These are phyloP conservation scores for Nothura maculosa DNA, from an alignment of 2,797 vertebrate species.

Conservation along the genomic window DNA sequence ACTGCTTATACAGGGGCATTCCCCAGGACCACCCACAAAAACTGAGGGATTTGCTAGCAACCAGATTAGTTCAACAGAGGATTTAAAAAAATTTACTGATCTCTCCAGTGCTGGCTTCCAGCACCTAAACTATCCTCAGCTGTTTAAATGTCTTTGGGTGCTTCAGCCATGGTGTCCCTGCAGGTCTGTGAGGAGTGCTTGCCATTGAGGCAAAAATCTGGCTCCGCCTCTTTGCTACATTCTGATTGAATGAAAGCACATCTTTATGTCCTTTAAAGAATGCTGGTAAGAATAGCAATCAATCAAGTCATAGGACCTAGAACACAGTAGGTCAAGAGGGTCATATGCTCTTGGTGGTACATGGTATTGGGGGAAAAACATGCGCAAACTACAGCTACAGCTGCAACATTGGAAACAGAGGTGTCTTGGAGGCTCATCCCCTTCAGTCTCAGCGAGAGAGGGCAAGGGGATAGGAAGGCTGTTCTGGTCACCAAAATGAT, in stretches of 20 bases:
- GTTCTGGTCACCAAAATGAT: not conserved
- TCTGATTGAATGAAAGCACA: too few species aligned
- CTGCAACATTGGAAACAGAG: not conserved
- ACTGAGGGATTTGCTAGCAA: not conserved
- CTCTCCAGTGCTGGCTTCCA: not conserved
- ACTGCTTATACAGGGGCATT: not conserved
- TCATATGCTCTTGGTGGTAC: not conserved
- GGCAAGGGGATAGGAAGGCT: not conserved
- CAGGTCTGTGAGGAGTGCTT: rapidly evolving
- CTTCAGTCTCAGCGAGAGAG: not conserved
- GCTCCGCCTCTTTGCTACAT: not conserved
- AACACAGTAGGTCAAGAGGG: not conserved
- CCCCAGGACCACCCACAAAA: not conserved
- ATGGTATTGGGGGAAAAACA: not conserved
- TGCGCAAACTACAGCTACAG: not conserved
- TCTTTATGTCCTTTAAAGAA: not conserved
- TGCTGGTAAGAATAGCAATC: not conserved
- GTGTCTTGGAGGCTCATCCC: not conserved
- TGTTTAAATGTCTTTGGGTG: not conserved
- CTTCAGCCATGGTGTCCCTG: not conserved
- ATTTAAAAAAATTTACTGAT: not conserved
- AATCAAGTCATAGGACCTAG: not conserved
- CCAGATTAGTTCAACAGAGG: not conserved
- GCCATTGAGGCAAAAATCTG: not conserved
- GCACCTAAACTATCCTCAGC: not conserved